A percentile compares a stretch with the other conserved stretches of the same genome.
phyloP scores from a whole-genome alignment of 2,113 vertebrate genomes.

The Mormyrus iriodes region DNA sequence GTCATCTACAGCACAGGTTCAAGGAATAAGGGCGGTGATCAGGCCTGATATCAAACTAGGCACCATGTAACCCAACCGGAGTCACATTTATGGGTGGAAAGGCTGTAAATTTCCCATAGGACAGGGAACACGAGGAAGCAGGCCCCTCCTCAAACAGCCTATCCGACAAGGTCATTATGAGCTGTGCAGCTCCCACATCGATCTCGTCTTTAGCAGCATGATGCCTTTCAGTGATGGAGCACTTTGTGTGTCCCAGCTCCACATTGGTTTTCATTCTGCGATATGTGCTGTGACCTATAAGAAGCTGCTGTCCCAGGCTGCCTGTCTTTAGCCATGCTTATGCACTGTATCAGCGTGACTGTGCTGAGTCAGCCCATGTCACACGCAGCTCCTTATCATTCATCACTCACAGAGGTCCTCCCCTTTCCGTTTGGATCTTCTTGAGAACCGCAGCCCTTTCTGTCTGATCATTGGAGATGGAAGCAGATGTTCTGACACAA shows the following conservation, averaged over 20 bases:
- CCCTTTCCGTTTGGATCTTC: slow-evolving; percentile 11
- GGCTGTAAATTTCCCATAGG: not conserved
- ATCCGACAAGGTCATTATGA: not conserved
- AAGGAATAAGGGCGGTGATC: not conserved
- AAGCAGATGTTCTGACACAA: not conserved
- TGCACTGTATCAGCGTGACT: not conserved
- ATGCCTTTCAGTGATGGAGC: too few relatives aligned
- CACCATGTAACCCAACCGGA: not conserved
- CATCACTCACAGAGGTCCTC: not conserved
- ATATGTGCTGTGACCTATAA: not conserved
- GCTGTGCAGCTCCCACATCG: not conserved
- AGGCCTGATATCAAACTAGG: not conserved
- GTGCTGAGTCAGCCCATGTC: not conserved
- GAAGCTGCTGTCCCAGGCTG: not conserved
- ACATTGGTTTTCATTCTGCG: not conserved
- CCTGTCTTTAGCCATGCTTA: not conserved
- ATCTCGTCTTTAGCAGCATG: not conserved
- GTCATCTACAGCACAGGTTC: not conserved
- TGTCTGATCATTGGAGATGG: not conserved
- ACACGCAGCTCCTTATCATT: not conserved
- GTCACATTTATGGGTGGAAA: not conserved
- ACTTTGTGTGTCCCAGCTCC: not conserved
- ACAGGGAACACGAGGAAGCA: not conserved
- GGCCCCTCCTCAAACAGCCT: not conserved
- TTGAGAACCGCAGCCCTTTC: not conserved